Percentiles rank a stretch among this genome's conserved stretches.
Conservation (phyloP, 2,888 invertebrate species). For the Cheilosia variabilis region DNA sequence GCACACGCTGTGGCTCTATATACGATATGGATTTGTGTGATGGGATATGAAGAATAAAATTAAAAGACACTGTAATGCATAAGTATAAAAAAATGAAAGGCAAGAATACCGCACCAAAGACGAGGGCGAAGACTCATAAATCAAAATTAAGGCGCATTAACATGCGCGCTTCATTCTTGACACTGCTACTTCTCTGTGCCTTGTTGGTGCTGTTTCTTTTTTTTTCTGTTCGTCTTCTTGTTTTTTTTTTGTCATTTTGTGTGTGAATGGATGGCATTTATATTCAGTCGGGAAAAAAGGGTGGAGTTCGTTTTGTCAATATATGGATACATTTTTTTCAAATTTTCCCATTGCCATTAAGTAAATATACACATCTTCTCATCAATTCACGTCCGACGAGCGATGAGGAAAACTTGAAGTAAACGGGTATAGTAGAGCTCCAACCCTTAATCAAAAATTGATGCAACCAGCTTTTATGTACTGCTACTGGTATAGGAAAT, state of each 20-base stretch:
- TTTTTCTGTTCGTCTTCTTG: constrained; percentile 11
- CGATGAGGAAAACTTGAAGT: constrained; percentile 24
- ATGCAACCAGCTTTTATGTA: constrained; percentile 69
- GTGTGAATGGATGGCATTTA: constrained; percentile 43
- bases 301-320: constrained; percentile 57
- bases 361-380: constrained; percentile 41
- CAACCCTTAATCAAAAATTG: constrained; percentile 75
- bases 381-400: constrained; percentile 54
- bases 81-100: constrained; percentile 37
- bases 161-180: constrained; percentile 75
- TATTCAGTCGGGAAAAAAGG: constrained; percentile 26
- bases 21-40: constrained; percentile 38
- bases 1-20: not conserved
- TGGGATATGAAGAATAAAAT: constrained; percentile 57
- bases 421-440: constrained; percentile 37
- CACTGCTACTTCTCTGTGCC: constrained; percentile 68
- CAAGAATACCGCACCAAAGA: constrained; percentile 67
- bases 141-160: constrained; percentile 76
- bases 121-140: constrained; percentile 75
- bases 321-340: constrained; percentile 11
- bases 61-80: constrained; percentile 58
- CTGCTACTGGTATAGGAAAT: constrained; percentile 42
- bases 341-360: constrained; percentile 25
- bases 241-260: constrained; percentile 4
- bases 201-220: constrained; percentile 32